Evolutionary conservation across 2,888 invertebrate species (phyloP).

Genomic region (Priocnemis perturbator): DNA sequence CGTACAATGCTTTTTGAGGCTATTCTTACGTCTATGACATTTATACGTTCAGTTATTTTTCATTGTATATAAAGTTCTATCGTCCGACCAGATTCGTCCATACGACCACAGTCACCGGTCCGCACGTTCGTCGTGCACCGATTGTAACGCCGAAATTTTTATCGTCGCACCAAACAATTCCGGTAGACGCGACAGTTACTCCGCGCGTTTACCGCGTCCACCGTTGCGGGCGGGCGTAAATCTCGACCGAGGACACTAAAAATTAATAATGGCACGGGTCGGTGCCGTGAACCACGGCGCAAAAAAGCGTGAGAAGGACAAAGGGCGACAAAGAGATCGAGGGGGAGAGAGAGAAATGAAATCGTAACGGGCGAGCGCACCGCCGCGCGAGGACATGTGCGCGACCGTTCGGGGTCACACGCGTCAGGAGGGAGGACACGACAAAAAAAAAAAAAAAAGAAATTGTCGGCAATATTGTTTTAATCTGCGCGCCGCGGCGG

Average conservation of each 20-base stretch:
- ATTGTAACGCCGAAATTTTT: too few species aligned
- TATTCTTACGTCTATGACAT: too few species aligned
- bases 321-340: not conserved
- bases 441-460: too few species aligned
- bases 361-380: not conserved
- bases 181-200: not conserved
- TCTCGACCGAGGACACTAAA: slow-evolving; percentile 12
- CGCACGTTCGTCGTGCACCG: too few species aligned
- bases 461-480: slow-evolving; percentile 32
- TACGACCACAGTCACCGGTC: too few species aligned
- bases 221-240: not conserved
- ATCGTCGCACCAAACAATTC: too few species aligned
- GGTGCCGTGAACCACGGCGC: slow-evolving; percentile 1
- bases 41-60: too few species aligned
- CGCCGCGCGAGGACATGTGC: slow-evolving; percentile 10
- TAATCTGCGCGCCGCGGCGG: slow-evolving; percentile 18
- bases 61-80: too few species aligned
- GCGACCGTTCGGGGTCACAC: slow-evolving; percentile 10
- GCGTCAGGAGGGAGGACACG: slow-evolving; percentile 9
- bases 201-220: slow-evolving; percentile 5
- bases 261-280: slow-evolving; percentile 15
- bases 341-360: slow-evolving; percentile 5
- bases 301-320: not conserved
- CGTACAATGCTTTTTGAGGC: too few species aligned
- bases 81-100: too few species aligned